Evolutionary conservation across 2,113 vertebrate genomes (phyloP).

Genomic region (Antigone vipio): DNA sequence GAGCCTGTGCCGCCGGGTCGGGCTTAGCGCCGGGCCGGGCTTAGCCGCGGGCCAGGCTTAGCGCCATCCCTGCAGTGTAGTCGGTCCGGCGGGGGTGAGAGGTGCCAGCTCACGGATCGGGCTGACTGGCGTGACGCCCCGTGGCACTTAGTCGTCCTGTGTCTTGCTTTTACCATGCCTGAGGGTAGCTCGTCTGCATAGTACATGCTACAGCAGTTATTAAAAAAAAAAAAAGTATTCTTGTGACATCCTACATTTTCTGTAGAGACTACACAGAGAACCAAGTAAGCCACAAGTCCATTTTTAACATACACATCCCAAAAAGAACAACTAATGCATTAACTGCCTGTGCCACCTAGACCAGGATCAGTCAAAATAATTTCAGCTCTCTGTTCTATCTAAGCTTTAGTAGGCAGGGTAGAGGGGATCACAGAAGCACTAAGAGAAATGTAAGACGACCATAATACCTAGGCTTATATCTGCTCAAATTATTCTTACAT

Average conservation of each 20-base stretch:
- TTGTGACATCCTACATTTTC: not conserved
- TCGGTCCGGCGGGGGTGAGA: not conserved
- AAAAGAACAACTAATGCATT: not conserved
- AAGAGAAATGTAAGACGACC: not conserved
- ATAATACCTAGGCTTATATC: not conserved
- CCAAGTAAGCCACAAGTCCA: not conserved
- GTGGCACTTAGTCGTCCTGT: no score
- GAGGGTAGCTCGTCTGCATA: not conserved
- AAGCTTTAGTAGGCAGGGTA: not conserved
- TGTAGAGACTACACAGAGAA: not conserved
- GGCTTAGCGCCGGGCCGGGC: no score
- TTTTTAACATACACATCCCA: not conserved
- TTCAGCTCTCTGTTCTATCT: not conserved
- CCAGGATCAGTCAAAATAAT: not conserved
- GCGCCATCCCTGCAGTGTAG: not conserved
- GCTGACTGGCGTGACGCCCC: not conserved
- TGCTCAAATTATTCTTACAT: not conserved
- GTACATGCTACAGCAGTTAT: not conserved
- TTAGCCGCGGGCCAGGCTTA: no score
- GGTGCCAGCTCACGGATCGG: not conserved
- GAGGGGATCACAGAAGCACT: not conserved
- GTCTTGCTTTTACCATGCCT: fast-evolving
- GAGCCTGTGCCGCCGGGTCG: not conserved
- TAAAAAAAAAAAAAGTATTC: not conserved
- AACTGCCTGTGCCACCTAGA: not conserved